phyloP scores from a whole-genome alignment of 92 coral and sea anemone species.

The Zoanthus gigantus region DNA sequence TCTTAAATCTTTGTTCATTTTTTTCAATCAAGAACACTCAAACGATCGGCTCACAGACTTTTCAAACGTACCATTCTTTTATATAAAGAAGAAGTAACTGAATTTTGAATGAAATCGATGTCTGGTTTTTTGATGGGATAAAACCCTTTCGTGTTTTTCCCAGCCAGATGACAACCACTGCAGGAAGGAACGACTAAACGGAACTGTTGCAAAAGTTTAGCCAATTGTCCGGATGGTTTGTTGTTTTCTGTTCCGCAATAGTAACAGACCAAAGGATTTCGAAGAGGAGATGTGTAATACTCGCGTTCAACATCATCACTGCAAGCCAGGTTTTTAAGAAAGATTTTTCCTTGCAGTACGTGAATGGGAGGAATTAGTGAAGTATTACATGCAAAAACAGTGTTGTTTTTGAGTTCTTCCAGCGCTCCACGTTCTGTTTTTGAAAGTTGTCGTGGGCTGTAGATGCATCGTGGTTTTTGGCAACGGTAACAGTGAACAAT shows the following conservation, averaged over 20 bases:
- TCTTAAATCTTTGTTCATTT: too few species aligned
- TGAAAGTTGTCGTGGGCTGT: slow-evolving; percentile 67
- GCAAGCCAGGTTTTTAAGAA: slow-evolving; percentile 53
- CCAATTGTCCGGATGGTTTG: background rate
- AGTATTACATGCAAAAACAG: slow-evolving; percentile 71
- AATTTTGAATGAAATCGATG: background rate
- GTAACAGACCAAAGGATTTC: slow-evolving; percentile 38
- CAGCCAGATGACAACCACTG: background rate
- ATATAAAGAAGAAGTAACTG: background rate
- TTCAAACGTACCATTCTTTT: background rate
- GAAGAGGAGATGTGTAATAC: slow-evolving; percentile 46
- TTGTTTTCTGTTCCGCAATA: slow-evolving; percentile 39
- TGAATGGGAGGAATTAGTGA: slow-evolving; percentile 69
- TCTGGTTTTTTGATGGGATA: background rate
- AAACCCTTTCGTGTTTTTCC: background rate
- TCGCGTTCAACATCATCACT: slow-evolving; percentile 50
- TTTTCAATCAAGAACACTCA: too few species aligned
- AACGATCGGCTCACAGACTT: background rate
- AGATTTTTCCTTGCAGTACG: slow-evolving; percentile 61
- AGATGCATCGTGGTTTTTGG: slow-evolving; percentile 79
- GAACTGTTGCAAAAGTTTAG: slow-evolving; percentile 1
- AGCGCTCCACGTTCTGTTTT: slow-evolving; percentile 44
- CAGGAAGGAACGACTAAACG: slow-evolving; percentile 27
- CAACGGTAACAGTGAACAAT: slow-evolving; percentile 74
- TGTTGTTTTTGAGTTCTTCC: slow-evolving; percentile 57